Base-by-base conservation (phyloP, 2,888 invertebrate species). In the Acanthosepion esculentum region DNA sequence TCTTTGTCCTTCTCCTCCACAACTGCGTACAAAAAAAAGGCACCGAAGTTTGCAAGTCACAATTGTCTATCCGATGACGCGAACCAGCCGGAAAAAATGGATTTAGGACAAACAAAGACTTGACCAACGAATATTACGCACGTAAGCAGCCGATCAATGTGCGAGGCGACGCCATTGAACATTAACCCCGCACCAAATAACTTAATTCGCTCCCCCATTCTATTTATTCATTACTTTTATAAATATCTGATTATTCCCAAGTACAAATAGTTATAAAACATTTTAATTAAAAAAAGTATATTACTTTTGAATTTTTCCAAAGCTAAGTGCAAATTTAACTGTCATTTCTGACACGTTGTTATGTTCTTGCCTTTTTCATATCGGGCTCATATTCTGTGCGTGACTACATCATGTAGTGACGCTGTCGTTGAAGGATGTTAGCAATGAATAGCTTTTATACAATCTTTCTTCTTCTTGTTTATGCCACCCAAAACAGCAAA, bases 141-240 rank as follows among this genome's bases (percentile, higher is more conserved):
- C 93, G 93, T 93, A 93, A 93, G 93, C 93, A 93, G 93, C 93
- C 93, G 93, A 93, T 93, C 93, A 53, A 93, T 93, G 18, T 48
- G 18, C 23, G n/a, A 50, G 50, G 50, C 48, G 93, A 20, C 93
- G 93, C 48, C 93, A 93, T 93, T 93, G 93, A 93, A 53, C n/a
- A 50, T 93, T 53, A 93, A 50, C n/a, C 20, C 93, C 93, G 93
- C 93, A 93, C 93, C n/a, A 50, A 93, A 92, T 50, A 78, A 8
- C 23, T 23, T 23, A 59, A 20, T n/a, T 78, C 15, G 15, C n/a
- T 41, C 18, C n/a, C 78, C 78, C 8, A n/a, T 78, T 78, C 78
- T n/a, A 4, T 78, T 78, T 78, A n/a, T 4, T 12, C 15, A 78
- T 78, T n/a, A 33, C n/a, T 78, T 78, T 78, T 78, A 33, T 18